Evolutionary conservation across 2,113 vertebrate genomes (phyloP).

Genomic region (Calypte anna): DNA sequence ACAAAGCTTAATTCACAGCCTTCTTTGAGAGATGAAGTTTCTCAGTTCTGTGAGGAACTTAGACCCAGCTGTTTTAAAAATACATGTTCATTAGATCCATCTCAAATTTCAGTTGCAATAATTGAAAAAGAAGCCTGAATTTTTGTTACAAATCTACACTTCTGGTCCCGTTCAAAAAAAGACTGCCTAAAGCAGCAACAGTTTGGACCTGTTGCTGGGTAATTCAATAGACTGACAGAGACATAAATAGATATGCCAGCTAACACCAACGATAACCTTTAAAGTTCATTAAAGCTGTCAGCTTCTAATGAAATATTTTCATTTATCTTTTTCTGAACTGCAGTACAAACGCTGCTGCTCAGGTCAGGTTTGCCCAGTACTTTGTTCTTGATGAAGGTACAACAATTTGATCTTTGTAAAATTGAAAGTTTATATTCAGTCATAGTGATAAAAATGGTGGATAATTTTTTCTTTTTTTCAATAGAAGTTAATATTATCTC

Average conservation of each 20-base stretch:
- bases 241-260: slow-evolving; percentile 82
- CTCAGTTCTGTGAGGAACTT: neutral
- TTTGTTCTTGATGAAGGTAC: neutral
- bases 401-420: neutral
- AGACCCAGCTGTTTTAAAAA: neutral
- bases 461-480: fast-evolving
- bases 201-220: slow-evolving; percentile 4
- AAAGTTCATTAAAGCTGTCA: slow-evolving; percentile 79
- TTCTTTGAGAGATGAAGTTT: neutral
- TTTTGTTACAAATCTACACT: neutral
- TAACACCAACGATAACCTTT: slow-evolving; percentile 78
- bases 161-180: neutral
- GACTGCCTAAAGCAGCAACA: neutral
- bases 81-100: neutral
- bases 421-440: neutral
- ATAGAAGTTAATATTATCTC: neutral
- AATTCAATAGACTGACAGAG: slow-evolving; percentile 79
- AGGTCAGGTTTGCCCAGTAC: too few relatives aligned
- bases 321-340: slow-evolving; percentile 64
- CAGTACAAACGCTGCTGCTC: slow-evolving; percentile 61
- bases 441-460: neutral
- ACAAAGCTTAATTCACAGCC: neutral
- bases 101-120: neutral
- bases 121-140: neutral
- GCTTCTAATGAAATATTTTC: slow-evolving; percentile 79